Percentiles rank a stretch among this genome's conserved stretches.
Conservation (phyloP, 2,888 invertebrate genomes). For the Tuta absoluta region DNA sequence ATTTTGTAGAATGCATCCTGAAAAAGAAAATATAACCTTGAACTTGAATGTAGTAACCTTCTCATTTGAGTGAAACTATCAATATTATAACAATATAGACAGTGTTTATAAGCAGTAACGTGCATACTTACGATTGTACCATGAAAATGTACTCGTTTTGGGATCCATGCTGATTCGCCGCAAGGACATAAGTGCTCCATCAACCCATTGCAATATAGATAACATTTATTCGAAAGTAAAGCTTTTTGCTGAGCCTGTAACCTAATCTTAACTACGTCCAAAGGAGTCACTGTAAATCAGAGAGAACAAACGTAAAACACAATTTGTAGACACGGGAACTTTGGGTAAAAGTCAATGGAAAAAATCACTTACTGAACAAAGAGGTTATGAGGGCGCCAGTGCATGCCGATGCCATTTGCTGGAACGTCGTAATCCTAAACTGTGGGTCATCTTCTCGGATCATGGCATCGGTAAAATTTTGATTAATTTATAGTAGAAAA, state of each 20-base stretch:
- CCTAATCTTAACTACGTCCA: conserved; percentile 99
- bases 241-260: conserved; percentile 96
- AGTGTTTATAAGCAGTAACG: background rate
- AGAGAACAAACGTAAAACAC: background rate
- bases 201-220: conserved; percentile 97
- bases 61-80: too few species aligned
- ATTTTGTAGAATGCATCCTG: conserved; percentile 99
- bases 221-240: conserved; percentile 91
- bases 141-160: conserved; percentile 86
- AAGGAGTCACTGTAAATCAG: conserved; percentile 90
- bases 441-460: conserved; percentile 86
- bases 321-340: background rate
- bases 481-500: conserved; percentile 30
- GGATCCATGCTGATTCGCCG: conserved; percentile 84
- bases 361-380: conserved; percentile 85
- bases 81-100: background rate
- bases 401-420: conserved; percentile 93
- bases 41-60: too few species aligned
- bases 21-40: conserved; percentile 39
- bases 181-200: conserved; percentile 99
- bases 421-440: conserved; percentile 88
- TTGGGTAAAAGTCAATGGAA: background rate
- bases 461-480: conserved; percentile 49
- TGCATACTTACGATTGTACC: conserved; percentile 85
- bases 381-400: conserved; percentile 95